These are phyloP conservation scores for Corticium candelabrum DNA, from an alignment of 37 sponge, comb jelly and placozoan genomes.

Conservation along the genomic window DNA sequence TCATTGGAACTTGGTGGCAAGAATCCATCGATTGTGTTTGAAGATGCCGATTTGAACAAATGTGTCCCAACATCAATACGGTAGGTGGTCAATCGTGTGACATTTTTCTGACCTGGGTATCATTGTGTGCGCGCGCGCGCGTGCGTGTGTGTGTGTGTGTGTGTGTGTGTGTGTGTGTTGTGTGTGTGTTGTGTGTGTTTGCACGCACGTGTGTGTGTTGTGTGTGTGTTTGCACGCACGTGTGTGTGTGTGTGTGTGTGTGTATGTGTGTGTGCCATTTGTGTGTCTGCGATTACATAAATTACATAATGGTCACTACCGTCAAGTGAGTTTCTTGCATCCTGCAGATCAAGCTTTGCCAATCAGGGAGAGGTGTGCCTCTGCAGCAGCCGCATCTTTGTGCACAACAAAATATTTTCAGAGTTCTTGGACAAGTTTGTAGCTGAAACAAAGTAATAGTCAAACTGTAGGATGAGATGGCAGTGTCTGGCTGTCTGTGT, in stretches of 20 bases:
- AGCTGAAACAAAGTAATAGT: conserved; percentile 46
- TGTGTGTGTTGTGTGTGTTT: too few relatives aligned
- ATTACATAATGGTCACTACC: too few relatives aligned
- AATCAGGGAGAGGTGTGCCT: conserved; percentile 92
- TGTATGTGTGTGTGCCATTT: neutral
- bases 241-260: conserved; percentile 5
- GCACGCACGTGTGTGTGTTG: too few relatives aligned
- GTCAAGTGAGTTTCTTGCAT: too few relatives aligned
- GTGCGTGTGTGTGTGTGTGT: neutral
- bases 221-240: neutral
- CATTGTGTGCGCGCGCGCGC: too few relatives aligned
- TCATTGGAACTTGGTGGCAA: conserved; percentile 90
- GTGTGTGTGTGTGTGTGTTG: too few relatives aligned
- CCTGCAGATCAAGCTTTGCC: conserved; percentile 47
- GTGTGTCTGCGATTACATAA: neutral
- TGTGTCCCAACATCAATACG: conserved; percentile 64
- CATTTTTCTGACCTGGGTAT: neutral
- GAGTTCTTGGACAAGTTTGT: conserved; percentile 59
- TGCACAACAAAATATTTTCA: conserved; percentile 63
- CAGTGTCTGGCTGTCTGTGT: too few relatives aligned
- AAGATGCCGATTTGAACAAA: conserved; percentile 65
- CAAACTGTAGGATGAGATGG: neutral
- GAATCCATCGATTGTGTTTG: conserved; percentile 79
- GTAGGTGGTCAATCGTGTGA: neutral
- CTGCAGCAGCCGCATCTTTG: conserved; percentile 74